phyloP scores from a whole-genome alignment of 1,140 invertebrate species.

The Heliconius hewitsoni region DNA sequence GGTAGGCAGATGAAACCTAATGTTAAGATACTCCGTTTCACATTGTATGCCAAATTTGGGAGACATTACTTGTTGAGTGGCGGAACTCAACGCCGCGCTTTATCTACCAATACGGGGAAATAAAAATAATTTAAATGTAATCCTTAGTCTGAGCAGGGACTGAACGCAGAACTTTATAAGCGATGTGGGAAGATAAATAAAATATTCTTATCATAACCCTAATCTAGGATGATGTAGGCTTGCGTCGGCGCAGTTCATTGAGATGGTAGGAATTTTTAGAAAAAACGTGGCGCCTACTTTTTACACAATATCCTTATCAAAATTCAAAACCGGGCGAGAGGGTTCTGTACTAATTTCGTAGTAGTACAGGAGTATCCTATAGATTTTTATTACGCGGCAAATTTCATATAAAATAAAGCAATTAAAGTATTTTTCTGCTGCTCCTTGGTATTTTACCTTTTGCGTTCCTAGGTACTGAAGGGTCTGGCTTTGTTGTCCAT shows the following conservation, averaged over 20 bases:
- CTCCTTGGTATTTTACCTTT: too few species aligned
- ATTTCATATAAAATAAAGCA: too few species aligned
- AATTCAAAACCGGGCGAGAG: neutral
- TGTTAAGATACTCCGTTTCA: neutral
- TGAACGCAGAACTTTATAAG: neutral
- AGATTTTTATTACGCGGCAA: too few species aligned
- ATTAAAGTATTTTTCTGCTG: too few species aligned
- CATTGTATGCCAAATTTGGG: neutral
- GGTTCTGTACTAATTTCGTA: too few species aligned
- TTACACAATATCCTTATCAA: conserved; percentile 1
- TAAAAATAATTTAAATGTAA: too few species aligned
- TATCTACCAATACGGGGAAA: too few species aligned
- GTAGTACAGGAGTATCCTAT: too few species aligned
- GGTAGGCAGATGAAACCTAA: neutral
- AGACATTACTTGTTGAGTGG: neutral
- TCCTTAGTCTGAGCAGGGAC: too few species aligned
- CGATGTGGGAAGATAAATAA: neutral
- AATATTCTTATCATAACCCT: neutral
- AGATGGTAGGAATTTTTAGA: conserved; percentile 5
- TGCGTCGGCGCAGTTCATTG: conserved; percentile 16
- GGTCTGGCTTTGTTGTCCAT: too few species aligned
- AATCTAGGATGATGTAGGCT: conserved; percentile 16
- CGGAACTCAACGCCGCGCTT: too few species aligned
- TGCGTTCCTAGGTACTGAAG: too few species aligned
- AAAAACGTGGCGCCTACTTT: conserved; percentile 6